phyloP scores from a whole-genome alignment of 2,113 vertebrate genomes.

The Montifringilla adamsi region DNA sequence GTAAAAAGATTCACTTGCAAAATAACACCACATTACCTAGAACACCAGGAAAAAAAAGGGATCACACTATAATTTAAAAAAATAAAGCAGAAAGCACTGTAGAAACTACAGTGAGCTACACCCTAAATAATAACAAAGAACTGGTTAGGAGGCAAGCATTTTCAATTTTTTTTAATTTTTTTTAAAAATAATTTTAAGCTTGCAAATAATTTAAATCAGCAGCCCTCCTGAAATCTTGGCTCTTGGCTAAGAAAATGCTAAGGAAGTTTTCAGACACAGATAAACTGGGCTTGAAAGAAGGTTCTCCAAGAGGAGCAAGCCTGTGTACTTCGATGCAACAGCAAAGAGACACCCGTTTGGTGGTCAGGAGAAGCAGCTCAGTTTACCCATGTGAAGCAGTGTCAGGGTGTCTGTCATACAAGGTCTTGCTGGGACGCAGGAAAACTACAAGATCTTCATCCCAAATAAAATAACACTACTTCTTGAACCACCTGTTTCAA shows the following conservation, averaged over 20 bases:
- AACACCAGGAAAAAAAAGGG: neutral
- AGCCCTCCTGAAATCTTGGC: neutral
- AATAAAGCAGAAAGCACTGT: neutral
- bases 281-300: neutral
- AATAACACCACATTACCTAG: neutral
- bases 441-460: neutral
- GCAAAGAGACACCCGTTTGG: neutral
- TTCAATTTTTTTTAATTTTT: neutral
- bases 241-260: neutral
- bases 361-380: neutral
- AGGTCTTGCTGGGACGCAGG: neutral
- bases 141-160: neutral
- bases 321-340: rapidly evolving
- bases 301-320: neutral
- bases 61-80: neutral
- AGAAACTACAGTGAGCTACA: neutral
- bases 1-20: neutral
- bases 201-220: neutral
- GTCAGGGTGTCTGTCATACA: neutral
- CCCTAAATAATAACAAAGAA: neutral
- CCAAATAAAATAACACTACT: neutral
- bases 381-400: neutral
- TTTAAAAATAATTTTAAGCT: neutral
- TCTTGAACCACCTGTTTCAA: neutral
- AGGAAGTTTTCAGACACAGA: neutral